Evolutionary conservation across 1,140 invertebrate genomes (phyloP).

Genomic region (Gonatopus flavifemur): DNA sequence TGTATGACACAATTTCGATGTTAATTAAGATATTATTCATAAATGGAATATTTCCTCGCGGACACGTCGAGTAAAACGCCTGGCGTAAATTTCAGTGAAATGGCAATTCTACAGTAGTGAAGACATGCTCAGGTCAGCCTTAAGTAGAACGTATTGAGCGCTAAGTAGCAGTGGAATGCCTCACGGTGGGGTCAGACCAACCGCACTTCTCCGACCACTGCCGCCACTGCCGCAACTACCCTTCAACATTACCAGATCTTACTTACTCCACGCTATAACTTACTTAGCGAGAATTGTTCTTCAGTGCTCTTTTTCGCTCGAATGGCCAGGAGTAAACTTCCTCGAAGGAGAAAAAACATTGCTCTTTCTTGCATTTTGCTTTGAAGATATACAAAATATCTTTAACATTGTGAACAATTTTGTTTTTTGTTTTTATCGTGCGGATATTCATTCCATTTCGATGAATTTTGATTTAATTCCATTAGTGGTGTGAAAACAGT

Average conservation of each 20-base stretch:
- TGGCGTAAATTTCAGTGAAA: slow-evolving; percentile 9
- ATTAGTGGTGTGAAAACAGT: not conserved
- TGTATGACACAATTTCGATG: not conserved
- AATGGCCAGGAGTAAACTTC: slow-evolving; percentile 1
- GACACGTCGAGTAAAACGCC: slow-evolving; percentile 12
- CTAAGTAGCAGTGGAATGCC: slow-evolving; percentile 40
- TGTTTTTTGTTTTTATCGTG: not conserved
- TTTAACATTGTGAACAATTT: not conserved
- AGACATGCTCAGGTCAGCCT: slow-evolving; percentile 21
- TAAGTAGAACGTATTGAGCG: slow-evolving; percentile 48
- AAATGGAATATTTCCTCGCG: not conserved
- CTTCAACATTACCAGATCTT: slow-evolving; percentile 20
- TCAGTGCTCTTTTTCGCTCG: slow-evolving; percentile 18
- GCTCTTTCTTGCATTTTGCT: not conserved
- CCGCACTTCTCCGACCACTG: slow-evolving; percentile 10
- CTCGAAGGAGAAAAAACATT: not conserved
- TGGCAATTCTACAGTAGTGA: slow-evolving; percentile 21
- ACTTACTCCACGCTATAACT: slow-evolving; percentile 30
- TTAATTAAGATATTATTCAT: not conserved
- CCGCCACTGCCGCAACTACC: too few relatives aligned
- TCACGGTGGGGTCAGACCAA: slow-evolving; percentile 24
- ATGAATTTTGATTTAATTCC: not conserved
- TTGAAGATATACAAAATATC: not conserved
- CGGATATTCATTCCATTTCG: not conserved
- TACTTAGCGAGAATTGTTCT: slow-evolving; percentile 39